These are phyloP conservation scores for Menura novaehollandiae DNA, from an alignment of 2,113 vertebrate species.

Conservation along the genomic window DNA sequence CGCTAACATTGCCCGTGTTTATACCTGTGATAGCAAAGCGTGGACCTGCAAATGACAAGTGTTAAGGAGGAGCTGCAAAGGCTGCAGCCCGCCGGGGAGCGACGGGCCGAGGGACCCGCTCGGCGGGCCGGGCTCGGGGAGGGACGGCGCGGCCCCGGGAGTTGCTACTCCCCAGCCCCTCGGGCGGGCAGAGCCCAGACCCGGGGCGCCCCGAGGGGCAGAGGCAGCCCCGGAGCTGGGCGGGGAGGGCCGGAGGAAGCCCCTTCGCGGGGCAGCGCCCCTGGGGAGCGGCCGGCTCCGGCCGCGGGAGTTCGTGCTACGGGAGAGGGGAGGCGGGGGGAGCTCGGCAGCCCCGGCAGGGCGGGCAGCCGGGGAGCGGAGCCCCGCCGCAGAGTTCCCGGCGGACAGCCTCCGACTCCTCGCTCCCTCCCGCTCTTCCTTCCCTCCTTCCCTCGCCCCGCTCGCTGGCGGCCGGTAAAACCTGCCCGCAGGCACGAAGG, in stretches of 20 bases:
- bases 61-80: neutral
- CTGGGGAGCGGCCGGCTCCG: neutral
- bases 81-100: neutral
- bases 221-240: neutral
- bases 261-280: neutral
- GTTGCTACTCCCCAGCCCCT: neutral
- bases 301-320: neutral
- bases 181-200: neutral
- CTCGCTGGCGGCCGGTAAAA: neutral
- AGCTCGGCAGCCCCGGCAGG: neutral
- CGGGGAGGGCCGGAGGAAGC: neutral
- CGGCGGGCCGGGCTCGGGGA: neutral
- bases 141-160: neutral
- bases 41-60: neutral
- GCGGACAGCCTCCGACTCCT: neutral
- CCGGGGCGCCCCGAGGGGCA: neutral
- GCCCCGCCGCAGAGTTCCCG: neutral
- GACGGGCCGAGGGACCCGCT: neutral
- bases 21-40: neutral
- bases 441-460: neutral
- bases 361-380: neutral
- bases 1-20: rapidly evolving
- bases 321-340: neutral
- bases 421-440: neutral
- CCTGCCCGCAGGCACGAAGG: neutral